Percentiles rank a stretch among this genome's conserved stretches.
phyloP scores from a whole-genome alignment of 1,140 invertebrate species.

The Catajapyx aquilonaris region DNA sequence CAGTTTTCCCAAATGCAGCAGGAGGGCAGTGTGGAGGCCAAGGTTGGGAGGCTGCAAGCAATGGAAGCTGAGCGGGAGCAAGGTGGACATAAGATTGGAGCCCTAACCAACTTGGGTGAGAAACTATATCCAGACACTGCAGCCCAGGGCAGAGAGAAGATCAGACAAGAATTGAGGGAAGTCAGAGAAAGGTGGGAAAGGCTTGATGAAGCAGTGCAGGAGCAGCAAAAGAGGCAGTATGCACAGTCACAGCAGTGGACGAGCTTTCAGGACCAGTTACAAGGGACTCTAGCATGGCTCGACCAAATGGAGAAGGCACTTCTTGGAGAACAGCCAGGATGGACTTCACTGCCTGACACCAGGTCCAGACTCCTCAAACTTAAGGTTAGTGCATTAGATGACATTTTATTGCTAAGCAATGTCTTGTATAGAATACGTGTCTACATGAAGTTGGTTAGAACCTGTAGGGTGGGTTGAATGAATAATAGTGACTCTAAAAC shows the following conservation, averaged over 20 bases:
- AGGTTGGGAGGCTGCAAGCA: constrained; percentile 45
- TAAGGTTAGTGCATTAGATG: constrained; percentile 29
- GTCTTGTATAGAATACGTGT: constrained; percentile 1
- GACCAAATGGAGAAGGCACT: constrained; percentile 63
- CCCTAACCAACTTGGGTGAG: constrained; percentile 53
- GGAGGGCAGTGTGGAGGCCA: constrained; percentile 24
- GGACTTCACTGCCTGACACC: constrained; percentile 60
- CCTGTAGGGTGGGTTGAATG: neutral
- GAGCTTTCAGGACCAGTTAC: constrained; percentile 63
- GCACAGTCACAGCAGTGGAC: constrained; percentile 61
- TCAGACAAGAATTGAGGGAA: constrained; percentile 55
- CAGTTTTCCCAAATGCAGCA: constrained; percentile 16
- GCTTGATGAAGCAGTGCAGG: constrained; percentile 51
- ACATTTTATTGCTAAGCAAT: neutral
- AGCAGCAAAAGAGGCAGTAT: constrained; percentile 64
- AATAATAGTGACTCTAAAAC: too few relatives aligned
- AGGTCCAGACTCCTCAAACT: constrained; percentile 66
- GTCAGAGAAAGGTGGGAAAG: constrained; percentile 61
- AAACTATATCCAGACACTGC: constrained; percentile 77
- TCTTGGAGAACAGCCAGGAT: constrained; percentile 43
- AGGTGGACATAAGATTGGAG: constrained; percentile 49
- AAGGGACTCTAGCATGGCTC: constrained; percentile 66
- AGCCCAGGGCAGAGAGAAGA: constrained; percentile 64
- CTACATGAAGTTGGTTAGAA: too few relatives aligned
- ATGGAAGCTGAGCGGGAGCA: constrained; percentile 62